Evolutionary conservation across 2,797 vertebrate species (phyloP).

Genomic region (Staurois parvus): DNA sequence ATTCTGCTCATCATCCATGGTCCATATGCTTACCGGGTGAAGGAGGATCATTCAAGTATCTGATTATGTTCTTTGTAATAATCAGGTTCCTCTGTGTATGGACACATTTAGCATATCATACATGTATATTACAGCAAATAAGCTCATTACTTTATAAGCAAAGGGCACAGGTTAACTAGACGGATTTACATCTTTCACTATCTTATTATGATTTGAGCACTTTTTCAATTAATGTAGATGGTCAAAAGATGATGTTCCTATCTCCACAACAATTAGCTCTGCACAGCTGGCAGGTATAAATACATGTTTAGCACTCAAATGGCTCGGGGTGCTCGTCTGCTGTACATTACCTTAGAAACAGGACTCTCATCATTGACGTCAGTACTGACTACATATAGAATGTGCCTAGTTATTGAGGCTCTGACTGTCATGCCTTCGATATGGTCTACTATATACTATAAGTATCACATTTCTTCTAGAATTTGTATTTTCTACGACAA

Average conservation of each 20-base stretch:
- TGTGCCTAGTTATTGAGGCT: neutral
- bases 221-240: neutral
- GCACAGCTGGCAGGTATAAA: conserved; percentile 33
- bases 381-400: conserved; percentile 8
- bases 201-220: neutral
- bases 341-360: conserved; percentile 53
- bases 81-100: too few relatives aligned
- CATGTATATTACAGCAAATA: too few relatives aligned
- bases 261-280: neutral
- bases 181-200: neutral
- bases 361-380: conserved; percentile 37
- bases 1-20: too few relatives aligned
- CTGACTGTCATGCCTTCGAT: conserved; percentile 15
- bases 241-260: neutral
- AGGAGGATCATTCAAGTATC: too few relatives aligned
- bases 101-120: too few relatives aligned
- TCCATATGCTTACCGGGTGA: too few relatives aligned
- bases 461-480: neutral
- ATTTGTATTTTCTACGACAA: too few relatives aligned
- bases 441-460: neutral
- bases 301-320: conserved; percentile 30
- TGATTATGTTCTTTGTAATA: too few relatives aligned
- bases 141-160: neutral
- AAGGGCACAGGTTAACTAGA: neutral
- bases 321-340: conserved; percentile 27